Evolutionary conservation across 2,797 vertebrate species (phyloP).

Genomic region (Chelon auratus): DNA sequence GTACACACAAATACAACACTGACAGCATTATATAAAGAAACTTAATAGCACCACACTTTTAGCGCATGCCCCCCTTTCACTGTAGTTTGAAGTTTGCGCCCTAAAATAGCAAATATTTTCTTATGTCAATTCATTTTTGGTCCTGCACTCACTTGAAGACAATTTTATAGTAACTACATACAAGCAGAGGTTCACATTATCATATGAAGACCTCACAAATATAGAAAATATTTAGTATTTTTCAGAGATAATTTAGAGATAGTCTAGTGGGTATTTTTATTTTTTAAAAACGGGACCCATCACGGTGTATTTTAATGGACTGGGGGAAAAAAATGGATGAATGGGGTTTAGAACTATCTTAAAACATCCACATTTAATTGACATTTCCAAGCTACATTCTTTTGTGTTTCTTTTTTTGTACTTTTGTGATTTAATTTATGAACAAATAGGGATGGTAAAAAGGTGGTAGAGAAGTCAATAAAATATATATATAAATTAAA

Average conservation of each 20-base stretch:
- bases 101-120: not conserved
- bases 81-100: not conserved
- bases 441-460: not conserved
- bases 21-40: not conserved
- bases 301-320: not conserved
- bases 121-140: too few relatives aligned
- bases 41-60: not conserved
- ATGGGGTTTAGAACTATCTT: not conserved
- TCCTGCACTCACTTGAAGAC: too few relatives aligned
- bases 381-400: not conserved
- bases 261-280: not conserved
- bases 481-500: not conserved
- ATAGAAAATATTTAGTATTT: not conserved
- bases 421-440: not conserved
- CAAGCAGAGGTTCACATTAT: not conserved
- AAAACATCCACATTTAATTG: not conserved
- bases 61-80: conserved; percentile 1
- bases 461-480: not conserved
- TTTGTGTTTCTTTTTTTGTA: not conserved
- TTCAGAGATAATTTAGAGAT: not conserved
- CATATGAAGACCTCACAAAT: not conserved
- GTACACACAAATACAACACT: conserved; percentile 19
- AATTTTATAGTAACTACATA: not conserved
- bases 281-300: not conserved
- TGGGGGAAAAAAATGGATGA: not conserved